A percentile compares a stretch with the other conserved stretches of the same genome.
phyloP scores from a whole-genome alignment of 2,797 vertebrate species.

The Gallirallus australis region DNA sequence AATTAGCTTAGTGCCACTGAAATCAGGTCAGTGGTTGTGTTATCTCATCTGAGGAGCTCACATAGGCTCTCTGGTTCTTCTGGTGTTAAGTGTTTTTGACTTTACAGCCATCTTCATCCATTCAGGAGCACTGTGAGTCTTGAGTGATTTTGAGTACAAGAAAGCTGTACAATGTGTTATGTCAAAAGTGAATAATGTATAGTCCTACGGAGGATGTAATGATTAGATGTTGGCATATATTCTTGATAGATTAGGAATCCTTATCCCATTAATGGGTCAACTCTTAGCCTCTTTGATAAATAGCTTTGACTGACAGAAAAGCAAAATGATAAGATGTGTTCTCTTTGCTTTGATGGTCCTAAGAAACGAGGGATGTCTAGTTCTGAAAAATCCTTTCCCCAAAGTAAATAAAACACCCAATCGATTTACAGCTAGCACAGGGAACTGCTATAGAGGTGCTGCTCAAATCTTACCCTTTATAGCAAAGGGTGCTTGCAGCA shows the following conservation, averaged over 20 bases:
- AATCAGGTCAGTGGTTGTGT: background rate
- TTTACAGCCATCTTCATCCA: background rate
- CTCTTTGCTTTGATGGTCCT: background rate
- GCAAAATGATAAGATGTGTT: constrained; percentile 46
- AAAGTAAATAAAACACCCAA: background rate
- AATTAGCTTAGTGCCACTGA: background rate
- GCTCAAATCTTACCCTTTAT: background rate
- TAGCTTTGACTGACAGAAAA: constrained; percentile 37
- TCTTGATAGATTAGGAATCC: constrained; percentile 44
- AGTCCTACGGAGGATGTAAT: constrained; percentile 19
- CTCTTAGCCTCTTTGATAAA: constrained; percentile 55
- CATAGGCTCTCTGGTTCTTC: background rate
- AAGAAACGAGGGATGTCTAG: background rate
- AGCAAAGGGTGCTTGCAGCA: background rate
- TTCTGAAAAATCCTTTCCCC: background rate
- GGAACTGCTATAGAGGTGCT: background rate
- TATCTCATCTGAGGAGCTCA: background rate
- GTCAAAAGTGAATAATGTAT: constrained; percentile 56
- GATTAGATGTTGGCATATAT: constrained; percentile 51
- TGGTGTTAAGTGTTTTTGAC: background rate
- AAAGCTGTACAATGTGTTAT: background rate
- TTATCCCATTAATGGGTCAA: constrained; percentile 55
- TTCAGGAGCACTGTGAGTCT: background rate
- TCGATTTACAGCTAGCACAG: background rate
- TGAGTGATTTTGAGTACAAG: background rate